Evolutionary conservation across 1,140 invertebrate genomes (phyloP), one percentile per base, ranked within the genome.

Genomic region (Eubasilissa regina): DNA sequence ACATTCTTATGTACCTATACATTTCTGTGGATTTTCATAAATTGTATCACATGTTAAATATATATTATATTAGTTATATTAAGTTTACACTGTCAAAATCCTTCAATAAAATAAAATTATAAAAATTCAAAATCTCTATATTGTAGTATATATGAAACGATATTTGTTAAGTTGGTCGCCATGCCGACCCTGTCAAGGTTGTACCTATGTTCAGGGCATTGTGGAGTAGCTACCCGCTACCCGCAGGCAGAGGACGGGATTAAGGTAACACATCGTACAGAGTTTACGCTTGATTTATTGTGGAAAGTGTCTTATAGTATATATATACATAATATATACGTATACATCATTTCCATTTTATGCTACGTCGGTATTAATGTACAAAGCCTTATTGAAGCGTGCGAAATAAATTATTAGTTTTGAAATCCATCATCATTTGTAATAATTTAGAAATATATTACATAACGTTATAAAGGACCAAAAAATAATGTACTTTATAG

Each of bases 241-340:
- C 55, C 60, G 35, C 60, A 64, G 13, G 10, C 35, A 25, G 35
- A 64, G 60, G 35, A 43, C 60, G 60, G 60, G 60, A 64, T 64
- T 64, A 64, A 64, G 60, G 60, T 64, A 21, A 64, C 60, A 64
- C 60, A 64, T 64, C 60, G 19, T 58, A 58, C 60, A 25, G 25
- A 64, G 60, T 64, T 64, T 64, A 64, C 60, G 60, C 60, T 64
- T 64, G 60, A 64, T 64, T 64, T 64, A 64, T 64, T 64, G 60
- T 64, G 60, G 60, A 64, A 64, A 64, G 60, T 64, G 60, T 25
- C 60, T 64, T 64, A 64, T 35, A 35, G 25, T 35, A 35, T 35
- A 35, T 35, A 35, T 35, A 35, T 35, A 35, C 25, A 35, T 35
- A 35, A 35, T 35, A 35, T 35, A 35, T 35, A 35, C 13, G 60